Percentiles rank a stretch among this genome's conserved stretches.
These are phyloP conservation scores for Todus mexicanus DNA, from an alignment of 2,797 vertebrate species.

Conservation along the genomic window DNA sequence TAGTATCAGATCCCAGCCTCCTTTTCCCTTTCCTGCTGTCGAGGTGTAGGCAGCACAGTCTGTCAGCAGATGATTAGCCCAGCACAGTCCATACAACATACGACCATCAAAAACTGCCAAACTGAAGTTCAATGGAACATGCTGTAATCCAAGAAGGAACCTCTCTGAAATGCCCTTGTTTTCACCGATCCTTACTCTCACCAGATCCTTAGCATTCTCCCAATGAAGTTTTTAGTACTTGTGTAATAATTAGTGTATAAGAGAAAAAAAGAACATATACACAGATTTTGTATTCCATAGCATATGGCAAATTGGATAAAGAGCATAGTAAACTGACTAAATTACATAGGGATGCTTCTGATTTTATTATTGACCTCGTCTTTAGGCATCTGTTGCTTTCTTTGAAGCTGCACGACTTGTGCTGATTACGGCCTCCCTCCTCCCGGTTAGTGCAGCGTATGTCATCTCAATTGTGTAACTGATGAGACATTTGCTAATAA, in stretches of 20 bases:
- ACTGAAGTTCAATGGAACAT: background rate
- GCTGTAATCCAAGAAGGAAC: background rate
- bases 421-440: background rate
- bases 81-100: background rate
- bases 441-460: background rate
- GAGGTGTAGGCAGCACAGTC: background rate
- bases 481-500: background rate
- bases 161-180: background rate
- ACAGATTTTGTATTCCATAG: background rate
- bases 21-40: background rate
- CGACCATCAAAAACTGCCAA: background rate
- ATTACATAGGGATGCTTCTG: background rate
- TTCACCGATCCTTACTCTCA: background rate
- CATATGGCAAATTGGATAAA: slow-evolving; percentile 48
- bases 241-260: background rate
- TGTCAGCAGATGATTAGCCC: background rate
- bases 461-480: background rate
- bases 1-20: background rate
- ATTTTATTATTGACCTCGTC: slow-evolving; percentile 12
- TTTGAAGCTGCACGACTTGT: background rate
- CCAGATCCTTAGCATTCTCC: background rate
- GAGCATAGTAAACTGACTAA: background rate
- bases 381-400: slow-evolving; percentile 1
- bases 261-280: background rate
- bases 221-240: background rate